Base-by-base conservation (phyloP, 2,888 invertebrate genomes). In the Dilophus febrilis region DNA sequence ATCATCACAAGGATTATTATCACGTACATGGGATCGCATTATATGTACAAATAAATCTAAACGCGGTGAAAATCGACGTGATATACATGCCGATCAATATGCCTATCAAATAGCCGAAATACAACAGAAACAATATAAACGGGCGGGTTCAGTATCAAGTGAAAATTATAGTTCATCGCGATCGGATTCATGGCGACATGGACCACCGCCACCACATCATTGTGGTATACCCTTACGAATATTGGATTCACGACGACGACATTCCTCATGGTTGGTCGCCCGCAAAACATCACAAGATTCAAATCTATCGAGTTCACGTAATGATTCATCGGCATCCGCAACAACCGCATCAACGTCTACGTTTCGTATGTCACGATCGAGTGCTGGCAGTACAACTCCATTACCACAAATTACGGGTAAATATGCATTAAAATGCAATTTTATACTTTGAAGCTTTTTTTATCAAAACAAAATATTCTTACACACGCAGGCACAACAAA, bases 251-350 rank as follows among this genome's bases (percentile, higher is more conserved):
- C 77, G 84, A 53, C 68, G 87, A 40, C 70, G 87, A 47, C 81
- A 86, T 36, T 82, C 86, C 0, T 85, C 86, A 1, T 88, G 88
- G 88, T 66, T 87, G 44, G 81, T 88, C 19, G 85, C 87, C n/a
- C 68, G 88, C 39, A 90, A 90, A 64, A 85, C 88, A 0, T 87
- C 86, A 11, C 88, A 90, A 59, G 90, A 91, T 57, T 90, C 90
- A 5, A 90, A 86, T 61, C 64, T 90, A 47, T 87, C 86, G 35
- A 86, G 83, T 51, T 88, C 88, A 17, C 69, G 90, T 38, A 90
- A 90, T 62, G 90, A 91, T 61, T 90, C 88, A 12, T 86, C 86
- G 1, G 86, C 86, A 2, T 87, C 88, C 6, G 87, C 86, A 19
- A 87, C 87, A 14, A 87, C 87, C 2, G 87, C 86, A 35, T 85